A percentile compares a stretch with the other conserved stretches of the same genome.
Conservation (phyloP, 2,888 invertebrate species). For the Acronicta alni region DNA sequence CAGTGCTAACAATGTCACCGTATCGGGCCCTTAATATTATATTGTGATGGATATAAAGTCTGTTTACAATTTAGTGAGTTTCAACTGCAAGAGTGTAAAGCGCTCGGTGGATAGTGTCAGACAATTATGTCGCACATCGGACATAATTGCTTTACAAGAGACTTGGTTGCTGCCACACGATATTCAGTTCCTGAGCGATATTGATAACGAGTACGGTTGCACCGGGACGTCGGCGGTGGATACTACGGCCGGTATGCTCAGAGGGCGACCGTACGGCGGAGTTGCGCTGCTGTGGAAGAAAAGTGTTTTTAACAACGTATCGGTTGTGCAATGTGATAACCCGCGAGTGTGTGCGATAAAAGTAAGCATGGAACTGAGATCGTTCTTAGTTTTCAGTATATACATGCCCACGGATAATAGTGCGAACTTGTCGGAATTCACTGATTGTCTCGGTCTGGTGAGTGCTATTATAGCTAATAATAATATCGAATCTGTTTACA, state of each 20-base stretch:
- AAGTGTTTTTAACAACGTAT: constrained; percentile 7
- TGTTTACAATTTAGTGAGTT: constrained; percentile 1
- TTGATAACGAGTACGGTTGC: background rate
- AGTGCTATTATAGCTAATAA: constrained; percentile 1
- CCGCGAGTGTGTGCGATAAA: constrained; percentile 5
- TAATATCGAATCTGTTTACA: constrained; percentile 9
- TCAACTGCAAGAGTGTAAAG: constrained; percentile 1
- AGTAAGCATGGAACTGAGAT: background rate
- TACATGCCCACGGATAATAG: constrained; percentile 4
- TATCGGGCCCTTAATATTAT: background rate
- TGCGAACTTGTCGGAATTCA: background rate
- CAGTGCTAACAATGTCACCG: background rate
- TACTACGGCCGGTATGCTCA: constrained; percentile 5
- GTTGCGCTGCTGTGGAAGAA: constrained; percentile 6
- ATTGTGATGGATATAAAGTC: background rate
- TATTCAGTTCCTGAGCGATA: constrained; percentile 1
- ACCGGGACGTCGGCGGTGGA: constrained; percentile 4
- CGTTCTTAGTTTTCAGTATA: constrained; percentile 1
- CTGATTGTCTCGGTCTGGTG: constrained; percentile 1
- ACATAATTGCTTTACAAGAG: constrained; percentile 4
- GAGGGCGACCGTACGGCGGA: constrained; percentile 2
- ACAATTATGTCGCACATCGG: background rate
- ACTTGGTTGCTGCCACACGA: constrained; percentile 6
- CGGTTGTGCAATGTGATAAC: constrained; percentile 4
- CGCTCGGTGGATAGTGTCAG: background rate